Evolutionary conservation across 23 tunicate species (phyloP), one percentile per base, ranked within the genome.

Genomic region (Oikopleura dioica): DNA sequence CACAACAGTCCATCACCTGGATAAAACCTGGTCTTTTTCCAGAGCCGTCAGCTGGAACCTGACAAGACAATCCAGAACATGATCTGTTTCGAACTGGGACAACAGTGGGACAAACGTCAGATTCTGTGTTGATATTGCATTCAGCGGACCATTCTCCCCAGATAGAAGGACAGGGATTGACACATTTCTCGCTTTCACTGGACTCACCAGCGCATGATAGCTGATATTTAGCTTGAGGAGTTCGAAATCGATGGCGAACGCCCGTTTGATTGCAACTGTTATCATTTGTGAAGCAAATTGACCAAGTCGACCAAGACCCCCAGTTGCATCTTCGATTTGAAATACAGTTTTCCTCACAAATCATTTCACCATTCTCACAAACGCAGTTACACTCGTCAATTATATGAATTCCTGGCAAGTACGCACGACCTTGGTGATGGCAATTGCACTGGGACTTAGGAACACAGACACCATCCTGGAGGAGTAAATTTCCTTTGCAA

Each of bases 401-500:
- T 9, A 44, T 44, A 44, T 44, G 55, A 16, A 44, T 44, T 44
- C 55, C 55, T 9, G 55, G 55, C 55, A 16, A 16, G 16, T 9
- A 44, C 16, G 9, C 55, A 9, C 16, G 55, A 16, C 55, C 55
- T 9, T 44, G 55, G 21, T 44, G 21, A 9, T 9, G 21, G 55
- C 55, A 86, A 83, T 85, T 79, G 95, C 95, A 86, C 29, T 79
- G 34, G 21, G 69, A 35, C 0, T 35, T 55, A 1, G 84, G 29
- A 0, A 86, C 83, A 69, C 95, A 86, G 5, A 29, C 37, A 24
- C 83, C 95, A 77, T 86, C 86, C 68, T 86, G 95, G 0, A 86
- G 69, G 51, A 38, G 82, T 1, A 37, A 36, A 5, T 76, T 83
- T 0, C 37, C 37, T 9, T 83, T 79, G 76, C 95, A 86, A 77